Evolutionary conservation across 2,113 vertebrate genomes (phyloP), one percentile per base, ranked within the genome.

Genomic region (Charadrius vociferus): DNA sequence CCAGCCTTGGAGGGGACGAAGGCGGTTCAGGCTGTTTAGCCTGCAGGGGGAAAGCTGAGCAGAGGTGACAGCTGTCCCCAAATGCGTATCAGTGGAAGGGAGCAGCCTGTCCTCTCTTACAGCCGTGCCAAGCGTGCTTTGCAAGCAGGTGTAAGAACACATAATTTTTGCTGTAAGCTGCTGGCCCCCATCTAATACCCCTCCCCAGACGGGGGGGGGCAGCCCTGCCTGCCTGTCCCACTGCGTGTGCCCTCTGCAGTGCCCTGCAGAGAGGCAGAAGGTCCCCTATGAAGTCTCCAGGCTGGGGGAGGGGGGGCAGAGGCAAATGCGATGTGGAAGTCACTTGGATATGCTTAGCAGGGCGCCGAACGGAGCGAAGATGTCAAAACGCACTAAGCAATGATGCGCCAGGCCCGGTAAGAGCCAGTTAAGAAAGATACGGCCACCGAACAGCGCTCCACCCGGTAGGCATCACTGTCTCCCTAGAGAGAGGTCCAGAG

Each of bases 101-200:
- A 75, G 43, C 88, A 80, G 58, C 75, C 34, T 23, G 41, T 21
- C 58, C 47, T 37, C 43, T 4, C 27, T 11, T 8, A 2, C 24
- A 20, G 58, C 45, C 3, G 0, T 3, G 14, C 13, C 3, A 5
- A 72, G 36, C 3, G 0, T 39, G 43, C 77, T n/a, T 52, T 52
- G 65, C 65, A 45, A 47, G 29, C 12, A 15, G 73, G 7, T 50
- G 29, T 56, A n/a, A 62, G 10, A 36, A 37, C 36, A 14, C 3
- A 1, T 1, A 2, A 34, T 9, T 80, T 36, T 12, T 53, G 22
- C 45, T 62, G 14, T 6, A 21, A 30, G 41, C 58, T 62, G 50
- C 78, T 24, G 12, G 12, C 13, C 14, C 36, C 29, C 3, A 0
- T 39, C 59, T 26, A 37, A 36, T 10, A 2, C 2, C 39, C 3